Evolutionary conservation across 2,113 vertebrate genomes (phyloP), one percentile per base, ranked within the genome.

Genomic region (Vulpes vulpes): DNA sequence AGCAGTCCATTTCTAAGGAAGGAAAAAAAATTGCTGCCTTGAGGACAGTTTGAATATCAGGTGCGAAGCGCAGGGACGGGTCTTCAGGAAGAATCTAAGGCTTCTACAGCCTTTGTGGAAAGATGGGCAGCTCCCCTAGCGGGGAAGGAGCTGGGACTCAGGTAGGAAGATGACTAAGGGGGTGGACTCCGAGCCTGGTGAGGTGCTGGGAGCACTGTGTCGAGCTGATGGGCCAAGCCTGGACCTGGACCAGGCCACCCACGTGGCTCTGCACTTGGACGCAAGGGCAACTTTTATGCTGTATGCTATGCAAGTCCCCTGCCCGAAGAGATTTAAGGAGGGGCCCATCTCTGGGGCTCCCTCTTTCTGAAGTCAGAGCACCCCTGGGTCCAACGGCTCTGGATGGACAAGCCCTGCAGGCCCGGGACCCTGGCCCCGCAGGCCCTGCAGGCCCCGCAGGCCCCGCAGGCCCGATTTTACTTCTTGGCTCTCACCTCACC

Each of bases 191-290:
- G 3, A 62, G 23, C 14, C 27, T 2, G 25, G 14, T 9, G 57
- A n/a, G 27, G 14, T 1, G 8, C 10, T 11, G 51, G 16, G 60
- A 32, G 16, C 8, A 25, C n/a, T 32, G 11, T 2, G 0, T 1
- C 5, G 8, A 82, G 51, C 12, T 0, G 0, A 35, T 11, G 43
- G 43, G 43, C 43, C 43, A 43, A 43, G 43, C 43, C 43, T 7
- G 5, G 43, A 43, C 43, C 43, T 7, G 43, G 6, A 43, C 43
- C 43, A 43, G 43, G 43, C 43, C 43, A 43, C 43, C 6, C 5
- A 0, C 0, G 15, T 11, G 16, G 53, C 7, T 64, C 65, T 96
- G 23, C 20, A 3, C 22, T 25, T 20, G 32, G 22, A 65, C 6
- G 43, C 59, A 22, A 0, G 3, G 79, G 32, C 27, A 60, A 23